Evolutionary conservation across 2,797 vertebrate genomes (phyloP).

Genomic region (Pelodytes ibericus): DNA sequence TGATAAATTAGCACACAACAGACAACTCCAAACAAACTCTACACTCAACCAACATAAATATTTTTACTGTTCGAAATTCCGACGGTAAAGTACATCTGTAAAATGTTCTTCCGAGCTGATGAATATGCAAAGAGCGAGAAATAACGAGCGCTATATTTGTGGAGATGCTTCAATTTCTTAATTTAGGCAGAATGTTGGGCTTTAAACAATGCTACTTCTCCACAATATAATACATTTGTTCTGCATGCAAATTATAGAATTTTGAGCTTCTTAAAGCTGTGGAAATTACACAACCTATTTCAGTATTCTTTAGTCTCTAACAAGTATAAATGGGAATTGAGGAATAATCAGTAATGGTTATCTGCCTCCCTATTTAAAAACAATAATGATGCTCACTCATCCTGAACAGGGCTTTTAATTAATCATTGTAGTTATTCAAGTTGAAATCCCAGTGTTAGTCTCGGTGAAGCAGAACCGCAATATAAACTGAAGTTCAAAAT

Average conservation of each 20-base stretch:
- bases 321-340: constrained; percentile 76
- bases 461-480: constrained; percentile 66
- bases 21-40: too few species aligned
- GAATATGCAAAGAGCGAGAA: background rate
- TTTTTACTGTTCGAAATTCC: background rate
- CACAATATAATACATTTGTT: constrained; percentile 54
- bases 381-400: constrained; percentile 81
- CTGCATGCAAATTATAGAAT: constrained; percentile 64
- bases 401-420: constrained; percentile 79
- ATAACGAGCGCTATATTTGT: constrained; percentile 22
- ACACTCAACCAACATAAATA: too few species aligned
- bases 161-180: constrained; percentile 37
- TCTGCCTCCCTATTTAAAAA: constrained; percentile 82
- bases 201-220: constrained; percentile 36
- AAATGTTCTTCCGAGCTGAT: constrained; percentile 1
- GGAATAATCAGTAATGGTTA: constrained; percentile 80
- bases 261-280: constrained; percentile 63
- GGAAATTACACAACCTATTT: constrained; percentile 69
- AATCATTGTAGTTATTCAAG: constrained; percentile 79
- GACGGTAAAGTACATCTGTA: background rate
- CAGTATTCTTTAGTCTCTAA: constrained; percentile 71
- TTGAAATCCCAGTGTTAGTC: constrained; percentile 73
- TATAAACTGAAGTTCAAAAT: constrained; percentile 71
- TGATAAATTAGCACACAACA: too few species aligned
- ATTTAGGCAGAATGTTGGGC: constrained; percentile 45